phyloP scores from a whole-genome alignment of 2,888 invertebrate genomes.

The Diplazon laetatorius region DNA sequence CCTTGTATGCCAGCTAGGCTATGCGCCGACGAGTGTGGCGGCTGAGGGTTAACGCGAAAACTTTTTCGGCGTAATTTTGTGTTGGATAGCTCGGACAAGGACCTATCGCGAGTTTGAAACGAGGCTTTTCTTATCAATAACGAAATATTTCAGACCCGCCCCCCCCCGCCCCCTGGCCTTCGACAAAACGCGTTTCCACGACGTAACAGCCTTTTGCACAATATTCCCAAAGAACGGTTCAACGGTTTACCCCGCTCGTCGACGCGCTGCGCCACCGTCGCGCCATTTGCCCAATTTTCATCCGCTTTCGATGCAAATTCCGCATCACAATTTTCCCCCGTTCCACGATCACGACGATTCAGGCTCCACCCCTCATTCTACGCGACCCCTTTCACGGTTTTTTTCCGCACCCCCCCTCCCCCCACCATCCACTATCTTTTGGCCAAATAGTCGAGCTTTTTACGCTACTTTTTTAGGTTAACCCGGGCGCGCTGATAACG shows the following conservation, averaged over 20 bases:
- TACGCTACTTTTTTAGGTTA: not conserved
- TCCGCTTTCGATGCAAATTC: constrained; percentile 59
- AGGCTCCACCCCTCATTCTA: not conserved
- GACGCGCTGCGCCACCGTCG: not conserved
- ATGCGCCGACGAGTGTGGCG: too few species aligned
- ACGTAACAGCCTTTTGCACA: not conserved
- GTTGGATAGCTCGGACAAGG: too few species aligned
- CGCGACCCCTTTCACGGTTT: not conserved
- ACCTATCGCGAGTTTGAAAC: too few species aligned
- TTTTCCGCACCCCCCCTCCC: not conserved
- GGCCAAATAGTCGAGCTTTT: too few species aligned
- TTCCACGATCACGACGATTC: constrained; percentile 6
- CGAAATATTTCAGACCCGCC: too few species aligned
- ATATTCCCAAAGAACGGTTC: too few species aligned
- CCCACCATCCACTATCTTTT: not conserved
- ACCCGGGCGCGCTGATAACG: not conserved
- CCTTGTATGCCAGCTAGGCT: too few species aligned
- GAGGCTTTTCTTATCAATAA: not conserved
- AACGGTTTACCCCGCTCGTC: not conserved
- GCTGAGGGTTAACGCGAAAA: too few species aligned
- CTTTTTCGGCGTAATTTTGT: too few species aligned
- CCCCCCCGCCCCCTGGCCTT: too few species aligned
- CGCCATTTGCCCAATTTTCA: constrained; percentile 54
- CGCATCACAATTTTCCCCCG: constrained; percentile 53
- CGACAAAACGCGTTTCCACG: not conserved